Evolutionary conservation across 2,797 vertebrate species (phyloP).

Genomic region (Harpagifer antarcticus): DNA sequence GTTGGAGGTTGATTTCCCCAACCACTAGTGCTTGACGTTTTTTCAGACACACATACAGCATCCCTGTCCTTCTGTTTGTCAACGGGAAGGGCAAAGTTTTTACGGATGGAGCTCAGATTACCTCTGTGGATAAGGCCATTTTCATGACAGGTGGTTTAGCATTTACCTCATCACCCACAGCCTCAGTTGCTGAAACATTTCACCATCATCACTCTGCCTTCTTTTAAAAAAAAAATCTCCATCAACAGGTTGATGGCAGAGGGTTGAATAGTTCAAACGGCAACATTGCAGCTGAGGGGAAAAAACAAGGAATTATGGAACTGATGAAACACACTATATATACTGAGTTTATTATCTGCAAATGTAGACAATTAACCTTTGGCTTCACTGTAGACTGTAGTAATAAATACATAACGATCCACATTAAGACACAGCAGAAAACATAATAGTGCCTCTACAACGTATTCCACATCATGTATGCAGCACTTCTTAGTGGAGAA

Average conservation of each 20-base stretch:
- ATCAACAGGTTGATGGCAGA: conserved; percentile 6
- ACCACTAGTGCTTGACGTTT: conserved; percentile 49
- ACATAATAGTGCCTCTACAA: background rate
- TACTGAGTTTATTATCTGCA: conserved; percentile 30
- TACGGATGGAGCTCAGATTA: conserved; percentile 59
- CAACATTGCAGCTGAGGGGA: conserved; percentile 21
- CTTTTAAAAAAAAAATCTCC: conserved; percentile 11
- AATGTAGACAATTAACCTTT: conserved; percentile 40
- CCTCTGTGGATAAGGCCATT: conserved; percentile 62
- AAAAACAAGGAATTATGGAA: conserved; percentile 11
- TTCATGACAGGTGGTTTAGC: conserved; percentile 58
- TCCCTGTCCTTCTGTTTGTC: conserved; percentile 39
- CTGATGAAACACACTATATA: conserved; percentile 6
- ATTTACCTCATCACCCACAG: conserved; percentile 56
- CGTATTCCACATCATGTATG: conserved; percentile 27
- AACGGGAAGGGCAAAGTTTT: conserved; percentile 37
- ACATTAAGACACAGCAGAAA: background rate
- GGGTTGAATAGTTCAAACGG: conserved; percentile 17
- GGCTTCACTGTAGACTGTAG: conserved; percentile 6
- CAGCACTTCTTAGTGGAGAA: conserved; percentile 17
- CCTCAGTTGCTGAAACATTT: conserved; percentile 25
- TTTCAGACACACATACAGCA: conserved; percentile 32
- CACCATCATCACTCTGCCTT: conserved; percentile 9
- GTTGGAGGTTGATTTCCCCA: conserved; percentile 73
- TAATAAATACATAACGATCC: conserved; percentile 38